phyloP scores from a whole-genome alignment of 2,888 invertebrate genomes.

The Folsomia manolachei region DNA sequence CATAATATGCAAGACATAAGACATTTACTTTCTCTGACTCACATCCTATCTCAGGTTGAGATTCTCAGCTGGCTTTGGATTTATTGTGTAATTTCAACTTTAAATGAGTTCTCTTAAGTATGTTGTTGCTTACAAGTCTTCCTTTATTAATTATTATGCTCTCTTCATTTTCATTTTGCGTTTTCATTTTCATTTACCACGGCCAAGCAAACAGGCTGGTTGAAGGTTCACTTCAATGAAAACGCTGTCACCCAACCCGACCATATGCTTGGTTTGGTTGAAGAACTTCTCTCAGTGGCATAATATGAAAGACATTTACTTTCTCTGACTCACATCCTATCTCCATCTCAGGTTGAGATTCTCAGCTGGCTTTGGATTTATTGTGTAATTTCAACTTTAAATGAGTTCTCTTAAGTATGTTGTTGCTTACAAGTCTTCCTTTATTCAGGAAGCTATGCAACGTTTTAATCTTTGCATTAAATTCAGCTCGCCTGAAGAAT shows the following conservation, averaged over 20 bases:
- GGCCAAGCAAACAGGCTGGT: no score
- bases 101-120: not conserved
- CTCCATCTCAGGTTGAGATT: no score
- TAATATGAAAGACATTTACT: not conserved
- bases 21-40: not conserved
- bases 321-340: not conserved
- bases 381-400: constrained; percentile 2
- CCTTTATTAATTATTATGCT: not conserved
- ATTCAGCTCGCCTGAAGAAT: no score
- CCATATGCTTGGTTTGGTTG: no score
- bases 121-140: not conserved
- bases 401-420: not conserved
- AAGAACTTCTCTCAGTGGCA: no score
- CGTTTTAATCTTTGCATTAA: not conserved
- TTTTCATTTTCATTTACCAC: no score
- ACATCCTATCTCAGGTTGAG: not conserved
- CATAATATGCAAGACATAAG: not conserved
- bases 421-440: not conserved
- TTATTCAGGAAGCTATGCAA: not conserved
- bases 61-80: no score
- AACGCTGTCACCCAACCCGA: no score
- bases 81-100: constrained; percentile 2
- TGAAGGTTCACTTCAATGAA: no score
- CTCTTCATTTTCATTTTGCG: not conserved
- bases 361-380: no score